A percentile compares a stretch with the other conserved stretches of the same genome.
These are phyloP conservation scores for Ceriagrion tenellum DNA, from an alignment of 2,888 invertebrate species.

Conservation along the genomic window DNA sequence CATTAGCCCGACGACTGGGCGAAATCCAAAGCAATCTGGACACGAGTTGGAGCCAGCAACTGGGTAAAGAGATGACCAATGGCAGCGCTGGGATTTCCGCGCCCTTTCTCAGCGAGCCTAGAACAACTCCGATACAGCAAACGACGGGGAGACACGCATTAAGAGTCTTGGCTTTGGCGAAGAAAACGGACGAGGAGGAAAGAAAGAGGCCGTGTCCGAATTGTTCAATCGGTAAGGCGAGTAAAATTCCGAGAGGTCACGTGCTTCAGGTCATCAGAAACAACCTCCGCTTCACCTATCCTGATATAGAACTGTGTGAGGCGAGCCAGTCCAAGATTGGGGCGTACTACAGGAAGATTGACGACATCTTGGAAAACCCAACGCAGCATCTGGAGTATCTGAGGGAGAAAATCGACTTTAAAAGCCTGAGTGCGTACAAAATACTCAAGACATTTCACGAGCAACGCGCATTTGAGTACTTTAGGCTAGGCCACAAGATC, in stretches of 20 bases:
- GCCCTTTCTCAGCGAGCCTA: background rate
- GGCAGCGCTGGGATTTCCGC: background rate
- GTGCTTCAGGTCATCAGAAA: background rate
- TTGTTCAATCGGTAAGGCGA: background rate
- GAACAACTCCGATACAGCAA: background rate
- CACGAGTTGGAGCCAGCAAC: background rate
- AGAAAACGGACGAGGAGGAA: background rate
- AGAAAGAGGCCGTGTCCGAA: background rate
- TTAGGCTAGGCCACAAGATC: background rate
- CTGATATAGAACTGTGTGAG: background rate
- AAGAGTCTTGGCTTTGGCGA: background rate
- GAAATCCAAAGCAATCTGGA: background rate
- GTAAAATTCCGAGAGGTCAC: background rate
- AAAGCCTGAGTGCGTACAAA: background rate
- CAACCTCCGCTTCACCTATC: background rate
- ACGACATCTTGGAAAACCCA: background rate
- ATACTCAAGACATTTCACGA: conserved; percentile 5
- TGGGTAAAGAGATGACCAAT: background rate
- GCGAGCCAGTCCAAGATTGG: background rate
- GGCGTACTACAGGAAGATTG: conserved; percentile 8
- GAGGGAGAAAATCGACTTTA: background rate
- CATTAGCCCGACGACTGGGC: too few species aligned
- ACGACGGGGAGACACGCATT: background rate
- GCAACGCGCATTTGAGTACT: background rate
- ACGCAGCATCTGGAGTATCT: background rate